phyloP scores from a whole-genome alignment of 1,140 invertebrate genomes.

The Ceratoteleas bidentatus region DNA sequence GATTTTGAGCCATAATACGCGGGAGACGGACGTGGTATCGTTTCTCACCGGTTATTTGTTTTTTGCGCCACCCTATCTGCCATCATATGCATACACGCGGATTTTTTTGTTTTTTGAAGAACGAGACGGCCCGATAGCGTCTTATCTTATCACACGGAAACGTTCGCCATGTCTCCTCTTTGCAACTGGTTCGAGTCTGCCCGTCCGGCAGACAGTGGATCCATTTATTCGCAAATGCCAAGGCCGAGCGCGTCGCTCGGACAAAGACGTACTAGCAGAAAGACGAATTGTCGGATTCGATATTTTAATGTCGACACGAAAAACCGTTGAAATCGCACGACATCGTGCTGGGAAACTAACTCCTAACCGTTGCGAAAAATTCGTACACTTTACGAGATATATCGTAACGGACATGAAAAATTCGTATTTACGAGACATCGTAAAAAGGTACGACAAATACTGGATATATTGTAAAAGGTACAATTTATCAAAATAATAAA shows the following conservation, averaged over 20 bases:
- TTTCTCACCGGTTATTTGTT: slow-evolving; percentile 60
- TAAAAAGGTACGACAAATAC: no score
- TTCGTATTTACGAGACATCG: no score
- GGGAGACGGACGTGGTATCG: slow-evolving; percentile 29
- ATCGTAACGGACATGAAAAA: no score
- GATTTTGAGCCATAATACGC: slow-evolving; percentile 52
- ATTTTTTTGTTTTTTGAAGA: slow-evolving; percentile 50
- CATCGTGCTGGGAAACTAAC: background rate
- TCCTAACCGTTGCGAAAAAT: no score
- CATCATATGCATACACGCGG: slow-evolving; percentile 41
- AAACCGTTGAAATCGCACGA: background rate
- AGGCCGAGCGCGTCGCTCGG: slow-evolving; percentile 65
- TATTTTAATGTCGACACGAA: slow-evolving; percentile 14
- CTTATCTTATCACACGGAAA: slow-evolving; percentile 80
- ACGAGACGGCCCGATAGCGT: slow-evolving; percentile 69
- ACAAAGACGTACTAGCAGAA: slow-evolving; percentile 46
- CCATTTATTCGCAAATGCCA: slow-evolving; percentile 80
- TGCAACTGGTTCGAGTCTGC: slow-evolving; percentile 63
- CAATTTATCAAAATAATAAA: no score
- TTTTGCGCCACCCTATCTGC: slow-evolving; percentile 54
- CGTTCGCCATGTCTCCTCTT: slow-evolving; percentile 72
- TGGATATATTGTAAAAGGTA: no score
- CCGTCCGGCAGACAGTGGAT: slow-evolving; percentile 75
- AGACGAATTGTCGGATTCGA: slow-evolving; percentile 47
- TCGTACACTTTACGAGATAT: no score